Conservation (phyloP, 2,888 invertebrate species). For the Drosophila neotestacea region DNA sequence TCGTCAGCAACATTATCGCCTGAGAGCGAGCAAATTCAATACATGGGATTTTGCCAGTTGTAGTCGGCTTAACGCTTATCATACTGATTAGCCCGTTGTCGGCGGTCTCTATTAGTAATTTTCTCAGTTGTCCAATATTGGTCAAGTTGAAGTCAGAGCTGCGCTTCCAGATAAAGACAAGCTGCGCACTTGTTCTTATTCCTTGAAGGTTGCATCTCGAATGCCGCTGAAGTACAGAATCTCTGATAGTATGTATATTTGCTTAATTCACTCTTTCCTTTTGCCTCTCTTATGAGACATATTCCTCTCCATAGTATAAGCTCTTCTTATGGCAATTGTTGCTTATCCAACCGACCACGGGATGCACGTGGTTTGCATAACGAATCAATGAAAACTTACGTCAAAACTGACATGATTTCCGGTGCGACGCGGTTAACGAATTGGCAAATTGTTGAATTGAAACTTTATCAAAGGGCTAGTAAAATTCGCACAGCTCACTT, state of each 20-base stretch:
- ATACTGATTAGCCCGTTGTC: constrained; percentile 13
- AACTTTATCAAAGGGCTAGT: constrained; percentile 22
- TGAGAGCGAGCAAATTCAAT: constrained; percentile 11
- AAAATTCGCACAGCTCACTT: constrained; percentile 24
- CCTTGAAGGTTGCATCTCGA: constrained; percentile 35
- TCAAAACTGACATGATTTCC: constrained; percentile 47
- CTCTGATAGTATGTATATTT: not conserved
- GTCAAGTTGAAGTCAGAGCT: constrained; percentile 63
- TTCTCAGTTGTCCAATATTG: constrained; percentile 47
- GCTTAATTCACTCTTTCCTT: not conserved
- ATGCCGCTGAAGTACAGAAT: not conserved
- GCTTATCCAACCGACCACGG: constrained; percentile 26
- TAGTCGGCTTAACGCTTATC: constrained; percentile 27
- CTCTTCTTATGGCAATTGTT: constrained; percentile 23
- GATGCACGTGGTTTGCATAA: constrained; percentile 37
- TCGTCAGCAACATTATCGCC: not conserved
- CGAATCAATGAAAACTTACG: constrained; percentile 40
- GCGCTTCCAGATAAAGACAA: constrained; percentile 43
- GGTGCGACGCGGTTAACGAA: constrained; percentile 27
- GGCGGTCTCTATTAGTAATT: not conserved
- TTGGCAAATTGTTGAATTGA: not conserved
- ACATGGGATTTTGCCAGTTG: constrained; percentile 13
- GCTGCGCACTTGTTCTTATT: constrained; percentile 31
- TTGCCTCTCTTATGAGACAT: not conserved
- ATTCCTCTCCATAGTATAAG: constrained; percentile 1